Evolutionary conservation across 2,888 invertebrate genomes (phyloP).

Genomic region (Xestia xanthographa): DNA sequence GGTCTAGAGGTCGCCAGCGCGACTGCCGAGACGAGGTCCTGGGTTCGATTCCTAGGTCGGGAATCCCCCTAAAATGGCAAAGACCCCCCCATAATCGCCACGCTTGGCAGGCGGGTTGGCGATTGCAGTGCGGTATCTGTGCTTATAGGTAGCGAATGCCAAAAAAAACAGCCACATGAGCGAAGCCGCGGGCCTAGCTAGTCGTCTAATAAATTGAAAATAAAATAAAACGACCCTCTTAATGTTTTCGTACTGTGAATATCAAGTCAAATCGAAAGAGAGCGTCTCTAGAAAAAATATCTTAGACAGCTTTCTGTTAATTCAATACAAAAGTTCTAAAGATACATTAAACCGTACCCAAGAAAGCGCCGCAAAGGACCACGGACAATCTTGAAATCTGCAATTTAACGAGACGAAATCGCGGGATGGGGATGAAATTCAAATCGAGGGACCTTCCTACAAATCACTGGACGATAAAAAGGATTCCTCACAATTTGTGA

Average conservation of each 20-base stretch:
- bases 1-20: too few species aligned
- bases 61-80: too few species aligned
- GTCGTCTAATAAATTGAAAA: neutral
- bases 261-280: conserved; percentile 8
- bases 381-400: conserved; percentile 60
- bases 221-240: neutral
- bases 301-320: conserved; percentile 44
- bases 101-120: too few species aligned
- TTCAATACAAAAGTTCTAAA: conserved; percentile 58
- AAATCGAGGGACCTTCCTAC: conserved; percentile 65
- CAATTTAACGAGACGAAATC: conserved; percentile 66
- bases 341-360: conserved; percentile 52
- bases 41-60: too few species aligned
- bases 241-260: conserved; percentile 12
- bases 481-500: conserved; percentile 64
- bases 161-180: neutral
- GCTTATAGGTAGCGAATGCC: too few species aligned
- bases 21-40: too few species aligned
- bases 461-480: conserved; percentile 70
- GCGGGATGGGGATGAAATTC: conserved; percentile 62
- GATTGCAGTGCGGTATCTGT: too few species aligned
- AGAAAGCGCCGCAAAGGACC: conserved; percentile 41
- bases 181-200: neutral
- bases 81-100: too few species aligned
- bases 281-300: conserved; percentile 6